Percentiles rank a stretch among this genome's conserved stretches.
Evolutionary conservation across 2,113 vertebrate species (phyloP).

Genomic region (Strigops habroptila): DNA sequence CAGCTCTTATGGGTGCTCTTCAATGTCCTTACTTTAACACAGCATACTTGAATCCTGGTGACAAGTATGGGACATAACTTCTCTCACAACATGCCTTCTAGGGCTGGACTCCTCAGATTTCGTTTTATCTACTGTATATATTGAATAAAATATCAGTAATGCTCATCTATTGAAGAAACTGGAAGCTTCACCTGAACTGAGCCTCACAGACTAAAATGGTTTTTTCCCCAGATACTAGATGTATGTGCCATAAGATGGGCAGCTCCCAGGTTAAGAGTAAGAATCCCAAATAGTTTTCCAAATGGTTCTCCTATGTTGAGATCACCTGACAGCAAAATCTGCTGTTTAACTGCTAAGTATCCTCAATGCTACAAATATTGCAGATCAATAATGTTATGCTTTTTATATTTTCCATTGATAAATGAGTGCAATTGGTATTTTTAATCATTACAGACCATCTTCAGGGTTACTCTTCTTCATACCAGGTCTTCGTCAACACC

Average conservation of each 20-base stretch:
- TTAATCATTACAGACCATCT: neutral
- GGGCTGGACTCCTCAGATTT: neutral
- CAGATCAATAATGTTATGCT: slow-evolving; percentile 7
- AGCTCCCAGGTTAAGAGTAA: neutral
- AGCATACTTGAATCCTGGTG: neutral
- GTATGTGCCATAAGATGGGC: neutral
- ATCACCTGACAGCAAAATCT: neutral
- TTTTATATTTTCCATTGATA: slow-evolving; percentile 21
- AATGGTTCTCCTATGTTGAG: neutral
- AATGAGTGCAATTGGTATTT: slow-evolving; percentile 9
- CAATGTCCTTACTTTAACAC: neutral
- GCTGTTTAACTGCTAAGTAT: slow-evolving; percentile 10
- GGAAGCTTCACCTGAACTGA: neutral
- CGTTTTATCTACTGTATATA: neutral
- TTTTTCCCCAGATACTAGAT: neutral
- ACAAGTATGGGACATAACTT: neutral
- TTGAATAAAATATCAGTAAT: neutral
- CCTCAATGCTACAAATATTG: slow-evolving; percentile 1
- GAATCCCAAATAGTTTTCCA: neutral
- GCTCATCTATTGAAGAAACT: neutral
- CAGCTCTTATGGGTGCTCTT: neutral
- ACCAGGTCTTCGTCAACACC: slow-evolving; percentile 25
- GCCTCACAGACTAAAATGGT: neutral
- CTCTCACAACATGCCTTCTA: neutral
- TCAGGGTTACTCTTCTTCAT: neutral